Conservation (phyloP, 2,888 invertebrate genomes). For the Sycophila texana region DNA sequence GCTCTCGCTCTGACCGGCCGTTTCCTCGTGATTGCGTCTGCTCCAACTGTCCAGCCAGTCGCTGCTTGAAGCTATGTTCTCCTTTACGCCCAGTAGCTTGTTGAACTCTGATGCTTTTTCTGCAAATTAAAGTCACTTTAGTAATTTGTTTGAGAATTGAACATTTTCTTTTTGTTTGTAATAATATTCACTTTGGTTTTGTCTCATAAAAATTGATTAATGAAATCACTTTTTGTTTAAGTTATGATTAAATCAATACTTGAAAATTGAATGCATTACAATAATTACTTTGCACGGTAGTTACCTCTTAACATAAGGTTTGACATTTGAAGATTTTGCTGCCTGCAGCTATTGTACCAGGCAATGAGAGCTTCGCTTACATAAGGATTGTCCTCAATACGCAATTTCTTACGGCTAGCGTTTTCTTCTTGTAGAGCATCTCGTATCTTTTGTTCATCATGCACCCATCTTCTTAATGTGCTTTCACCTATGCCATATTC, state of each 20-base stretch:
- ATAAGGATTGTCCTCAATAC: slow-evolving; percentile 44
- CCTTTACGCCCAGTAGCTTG: slow-evolving; percentile 47
- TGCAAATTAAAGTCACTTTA: slow-evolving; percentile 1
- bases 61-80: slow-evolving; percentile 42
- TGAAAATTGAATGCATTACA: background rate
- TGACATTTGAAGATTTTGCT: slow-evolving; percentile 40
- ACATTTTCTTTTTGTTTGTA: too few species aligned
- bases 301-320: slow-evolving; percentile 48
- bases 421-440: slow-evolving; percentile 44
- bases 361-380: slow-evolving; percentile 47
- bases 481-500: slow-evolving; percentile 52
- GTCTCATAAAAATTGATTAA: background rate
- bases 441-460: slow-evolving; percentile 51
- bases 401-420: slow-evolving; percentile 43
- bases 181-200: background rate
- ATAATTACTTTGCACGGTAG: too few species aligned
- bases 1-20: background rate
- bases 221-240: background rate
- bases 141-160: background rate
- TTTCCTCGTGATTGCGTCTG: too few species aligned
- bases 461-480: slow-evolving; percentile 48
- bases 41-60: slow-evolving; percentile 50
- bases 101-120: slow-evolving; percentile 51
- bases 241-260: background rate
- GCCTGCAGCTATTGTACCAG: slow-evolving; percentile 46